Evolutionary conservation across 1,140 invertebrate genomes (phyloP).

Genomic region (Saccostrea cuccullata): DNA sequence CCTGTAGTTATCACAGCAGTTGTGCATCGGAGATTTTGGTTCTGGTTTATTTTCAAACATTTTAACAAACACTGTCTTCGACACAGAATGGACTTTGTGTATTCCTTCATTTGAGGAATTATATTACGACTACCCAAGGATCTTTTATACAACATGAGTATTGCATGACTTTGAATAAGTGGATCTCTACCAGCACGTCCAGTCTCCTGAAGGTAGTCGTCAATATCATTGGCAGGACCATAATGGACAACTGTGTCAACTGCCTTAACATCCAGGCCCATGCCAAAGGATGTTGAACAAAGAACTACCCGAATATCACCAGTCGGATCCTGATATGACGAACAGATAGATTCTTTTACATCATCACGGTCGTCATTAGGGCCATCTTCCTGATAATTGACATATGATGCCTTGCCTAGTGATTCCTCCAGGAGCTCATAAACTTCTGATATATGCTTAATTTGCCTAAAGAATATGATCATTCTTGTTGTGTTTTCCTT

Average conservation of each 20-base stretch:
- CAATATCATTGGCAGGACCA: conserved; percentile 48
- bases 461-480: too few relatives aligned
- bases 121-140: conserved; percentile 33
- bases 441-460: too few relatives aligned
- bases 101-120: conserved; percentile 39
- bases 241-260: conserved; percentile 45
- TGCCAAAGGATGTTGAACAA: conserved; percentile 40
- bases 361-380: too few relatives aligned
- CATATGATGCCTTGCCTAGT: too few relatives aligned
- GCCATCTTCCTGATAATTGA: too few relatives aligned
- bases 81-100: background rate
- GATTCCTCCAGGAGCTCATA: too few relatives aligned
- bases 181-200: conserved; percentile 43
- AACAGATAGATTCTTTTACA: too few relatives aligned
- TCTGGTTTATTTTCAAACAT: background rate
- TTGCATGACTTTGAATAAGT: too few relatives aligned
- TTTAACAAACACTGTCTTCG: too few relatives aligned
- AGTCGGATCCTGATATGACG: too few relatives aligned
- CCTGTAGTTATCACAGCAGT: background rate
- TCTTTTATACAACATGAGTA: conserved; percentile 22
- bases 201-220: conserved; percentile 40
- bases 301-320: too few relatives aligned
- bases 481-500: too few relatives aligned
- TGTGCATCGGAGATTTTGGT: background rate
- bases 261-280: conserved; percentile 41